Percentiles rank a stretch among this genome's conserved stretches.
These are phyloP conservation scores for Apolygus lucorum DNA, from an alignment of 1,140 invertebrate genomes.

Conservation along the genomic window DNA sequence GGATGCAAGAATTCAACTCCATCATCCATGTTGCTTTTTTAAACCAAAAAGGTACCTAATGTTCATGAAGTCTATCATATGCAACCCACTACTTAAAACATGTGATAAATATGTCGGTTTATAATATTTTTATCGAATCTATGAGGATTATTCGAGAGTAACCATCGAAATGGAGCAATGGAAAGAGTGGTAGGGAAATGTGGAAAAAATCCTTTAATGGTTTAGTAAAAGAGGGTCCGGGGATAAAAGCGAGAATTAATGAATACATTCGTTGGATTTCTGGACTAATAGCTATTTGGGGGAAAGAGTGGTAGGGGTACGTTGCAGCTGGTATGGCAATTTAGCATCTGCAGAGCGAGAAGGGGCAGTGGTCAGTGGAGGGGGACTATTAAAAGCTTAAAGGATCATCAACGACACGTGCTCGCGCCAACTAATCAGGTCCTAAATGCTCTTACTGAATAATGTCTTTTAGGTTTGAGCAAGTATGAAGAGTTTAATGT, in stretches of 20 bases:
- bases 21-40: no score
- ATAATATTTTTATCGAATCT: no score
- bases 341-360: neutral
- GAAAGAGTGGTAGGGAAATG: neutral
- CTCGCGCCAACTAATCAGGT: slow-evolving; percentile 7
- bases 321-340: neutral
- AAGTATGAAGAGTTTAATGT: no score
- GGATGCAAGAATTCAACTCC: no score
- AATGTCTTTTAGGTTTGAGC: no score
- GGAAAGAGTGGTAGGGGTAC: neutral
- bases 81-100: no score
- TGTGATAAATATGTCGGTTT: no score
- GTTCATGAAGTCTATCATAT: no score
- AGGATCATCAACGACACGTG: slow-evolving; percentile 16
- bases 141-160: neutral
- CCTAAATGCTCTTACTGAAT: slow-evolving; percentile 4
- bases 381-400: slow-evolving; percentile 6
- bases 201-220: neutral
- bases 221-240: neutral
- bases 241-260: slow-evolving; percentile 15
- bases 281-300: neutral
- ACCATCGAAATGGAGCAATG: neutral
- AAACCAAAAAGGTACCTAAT: no score
- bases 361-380: neutral
- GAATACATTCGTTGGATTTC: slow-evolving; percentile 1